Evolutionary conservation across 64 coral and sea anemone species (phyloP), one percentile per base, ranked within the genome.

Genomic region (Stichodactyla helianthus): DNA sequence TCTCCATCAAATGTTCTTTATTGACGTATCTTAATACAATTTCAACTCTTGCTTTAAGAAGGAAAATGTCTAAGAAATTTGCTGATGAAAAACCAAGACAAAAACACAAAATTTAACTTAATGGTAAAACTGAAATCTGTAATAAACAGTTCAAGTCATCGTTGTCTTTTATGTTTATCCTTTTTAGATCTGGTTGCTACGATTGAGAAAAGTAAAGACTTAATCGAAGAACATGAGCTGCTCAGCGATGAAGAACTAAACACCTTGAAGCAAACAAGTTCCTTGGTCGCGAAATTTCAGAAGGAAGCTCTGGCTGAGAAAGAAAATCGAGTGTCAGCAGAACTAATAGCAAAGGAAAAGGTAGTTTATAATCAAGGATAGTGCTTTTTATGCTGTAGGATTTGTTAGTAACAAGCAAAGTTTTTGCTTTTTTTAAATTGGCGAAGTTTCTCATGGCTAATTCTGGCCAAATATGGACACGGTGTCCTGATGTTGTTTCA

Each of bases 271-370:
- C 89, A 95, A 78, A 85, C 83, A n/a, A 95, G 93, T 86, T 95
- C 93, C 51, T 82, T 95, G 54, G 86, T 95, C 57, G 93, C 86
- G 15, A 91, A 92, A 77, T 95, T 95, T 85, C 93, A 95, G 59
- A 74, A 83, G 53, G 93, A 95, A 71, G 93, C 93, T 23, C 86
- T 92, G 25, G 88, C 88, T 59, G 93, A 95, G 52, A 95, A 92
- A 63, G 86, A 95, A 83, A 95, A 88, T 54, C 89, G 93, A 51
- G 61, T 92, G 20, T 80, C 85, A 50, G 93, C 93, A n/a, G 88
- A 95, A 82, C 50, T 95, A 44, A 83, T 92, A 50, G 93, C 83
- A 51, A 82, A 82, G 54, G 93, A 95, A 89, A 95, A 95, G 84
- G 93, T 95, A 60, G 59, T 63, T 53, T 15, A 65, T 12, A n/a